Conservation (phyloP, 2,888 invertebrate genomes). For the Vannuccia rotundouncinata region DNA sequence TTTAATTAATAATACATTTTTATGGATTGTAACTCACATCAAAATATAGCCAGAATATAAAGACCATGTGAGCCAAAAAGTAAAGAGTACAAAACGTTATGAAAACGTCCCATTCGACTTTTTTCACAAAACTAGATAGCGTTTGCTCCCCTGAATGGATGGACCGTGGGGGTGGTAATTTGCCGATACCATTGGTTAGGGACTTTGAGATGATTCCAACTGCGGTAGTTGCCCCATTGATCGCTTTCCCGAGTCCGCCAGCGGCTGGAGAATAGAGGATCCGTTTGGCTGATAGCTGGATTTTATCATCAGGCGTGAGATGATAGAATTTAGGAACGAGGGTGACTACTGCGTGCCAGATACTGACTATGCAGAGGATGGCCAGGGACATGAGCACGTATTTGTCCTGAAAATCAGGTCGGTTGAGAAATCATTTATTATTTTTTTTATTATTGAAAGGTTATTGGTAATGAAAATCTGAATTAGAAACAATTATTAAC, state of each 20-base stretch:
- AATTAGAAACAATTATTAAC: too few species aligned
- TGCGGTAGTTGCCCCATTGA: not conserved
- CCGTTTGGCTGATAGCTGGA: not conserved
- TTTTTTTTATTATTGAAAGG: too few species aligned
- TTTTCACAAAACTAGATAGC: conserved; percentile 12
- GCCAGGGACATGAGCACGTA: conserved; percentile 53
- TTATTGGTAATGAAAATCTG: too few species aligned
- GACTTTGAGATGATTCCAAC: not conserved
- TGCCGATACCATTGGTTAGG: not conserved
- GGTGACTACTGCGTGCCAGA: conserved; percentile 52
- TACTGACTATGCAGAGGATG: conserved; percentile 50
- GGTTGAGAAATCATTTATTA: too few species aligned
- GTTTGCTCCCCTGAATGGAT: not conserved
- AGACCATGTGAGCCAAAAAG: conserved; percentile 41
- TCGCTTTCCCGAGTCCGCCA: not conserved
- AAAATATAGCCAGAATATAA: conserved; percentile 42
- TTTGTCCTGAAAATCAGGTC: conserved; percentile 53
- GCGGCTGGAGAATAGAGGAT: not conserved
- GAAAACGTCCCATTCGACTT: conserved; percentile 40
- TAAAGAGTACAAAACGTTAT: conserved; percentile 41
- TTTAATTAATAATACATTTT: too few species aligned
- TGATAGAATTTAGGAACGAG: conserved; percentile 41
- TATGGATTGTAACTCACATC: conserved; percentile 41
- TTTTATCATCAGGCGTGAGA: not conserved
- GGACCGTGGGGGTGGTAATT: not conserved